phyloP scores from a whole-genome alignment of 2,113 vertebrate genomes.

The Ceratotherium simum region DNA sequence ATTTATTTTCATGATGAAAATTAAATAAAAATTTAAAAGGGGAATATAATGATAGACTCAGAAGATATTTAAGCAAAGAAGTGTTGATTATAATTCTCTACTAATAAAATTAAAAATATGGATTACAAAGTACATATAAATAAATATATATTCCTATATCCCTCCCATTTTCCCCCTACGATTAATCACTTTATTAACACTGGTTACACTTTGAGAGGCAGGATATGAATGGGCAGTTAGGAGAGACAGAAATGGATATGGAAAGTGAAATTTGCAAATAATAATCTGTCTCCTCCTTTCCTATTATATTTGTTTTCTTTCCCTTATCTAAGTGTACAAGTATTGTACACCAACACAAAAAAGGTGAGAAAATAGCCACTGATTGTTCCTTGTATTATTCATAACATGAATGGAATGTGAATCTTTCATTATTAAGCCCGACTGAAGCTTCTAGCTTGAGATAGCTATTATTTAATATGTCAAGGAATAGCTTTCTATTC shows the following conservation, averaged over 20 bases:
- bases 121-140: not conserved
- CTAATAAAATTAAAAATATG: not conserved
- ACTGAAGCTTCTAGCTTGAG: not conserved
- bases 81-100: not conserved
- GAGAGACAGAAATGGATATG: not conserved
- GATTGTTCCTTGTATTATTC: not conserved
- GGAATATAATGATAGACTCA: not conserved
- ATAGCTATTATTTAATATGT: not conserved
- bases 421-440: not conserved
- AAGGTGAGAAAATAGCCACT: not conserved
- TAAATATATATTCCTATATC: not conserved
- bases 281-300: not conserved
- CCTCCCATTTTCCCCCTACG: not conserved
- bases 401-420: not conserved
- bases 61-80: not conserved
- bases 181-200: not conserved
- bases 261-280: not conserved
- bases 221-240: not conserved
- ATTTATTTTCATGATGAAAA: conserved; percentile 36
- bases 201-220: not conserved
- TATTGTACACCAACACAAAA: not conserved
- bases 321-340: not conserved
- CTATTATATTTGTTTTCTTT: not conserved
- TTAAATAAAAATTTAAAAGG: not conserved
- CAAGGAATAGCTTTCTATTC: not conserved